Evolutionary conservation across 2,888 invertebrate species (phyloP).

Genomic region (Agrotis exclamationis): DNA sequence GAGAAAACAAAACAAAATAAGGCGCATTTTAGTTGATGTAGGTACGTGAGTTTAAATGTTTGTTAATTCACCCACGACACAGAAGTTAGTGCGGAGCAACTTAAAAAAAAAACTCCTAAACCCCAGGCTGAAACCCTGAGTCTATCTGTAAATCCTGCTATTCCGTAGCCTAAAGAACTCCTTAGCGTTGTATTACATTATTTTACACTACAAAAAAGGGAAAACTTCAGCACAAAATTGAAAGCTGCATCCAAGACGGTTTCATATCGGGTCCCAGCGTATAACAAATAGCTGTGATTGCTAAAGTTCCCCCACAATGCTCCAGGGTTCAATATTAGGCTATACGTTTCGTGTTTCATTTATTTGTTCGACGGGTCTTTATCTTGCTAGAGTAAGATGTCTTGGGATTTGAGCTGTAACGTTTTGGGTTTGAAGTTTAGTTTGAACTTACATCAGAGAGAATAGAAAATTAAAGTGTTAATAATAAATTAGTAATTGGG

Average conservation of each 20-base stretch:
- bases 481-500: no score
- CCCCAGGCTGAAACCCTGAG: no score
- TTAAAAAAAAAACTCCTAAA: no score
- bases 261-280: neutral
- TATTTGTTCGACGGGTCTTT: constrained; percentile 18
- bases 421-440: neutral
- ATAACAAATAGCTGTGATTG: constrained; percentile 34
- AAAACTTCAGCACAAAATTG: constrained; percentile 10
- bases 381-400: neutral
- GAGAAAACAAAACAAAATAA: no score
- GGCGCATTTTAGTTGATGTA: no score
- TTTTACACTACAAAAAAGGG: neutral
- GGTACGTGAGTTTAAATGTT: no score
- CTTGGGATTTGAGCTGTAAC: constrained; percentile 1
- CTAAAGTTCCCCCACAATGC: constrained; percentile 5
- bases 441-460: neutral
- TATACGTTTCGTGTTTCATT: constrained; percentile 25
- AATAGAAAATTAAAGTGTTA: no score
- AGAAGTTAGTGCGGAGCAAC: no score
- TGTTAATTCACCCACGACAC: no score
- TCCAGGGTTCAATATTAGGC: constrained; percentile 29
- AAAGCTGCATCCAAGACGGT: constrained; percentile 15
- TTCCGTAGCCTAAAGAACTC: neutral
- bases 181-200: neutral
- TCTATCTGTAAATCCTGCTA: no score